Conservation (phyloP, 2,113 vertebrate species). For the Periophthalmus modestus region DNA sequence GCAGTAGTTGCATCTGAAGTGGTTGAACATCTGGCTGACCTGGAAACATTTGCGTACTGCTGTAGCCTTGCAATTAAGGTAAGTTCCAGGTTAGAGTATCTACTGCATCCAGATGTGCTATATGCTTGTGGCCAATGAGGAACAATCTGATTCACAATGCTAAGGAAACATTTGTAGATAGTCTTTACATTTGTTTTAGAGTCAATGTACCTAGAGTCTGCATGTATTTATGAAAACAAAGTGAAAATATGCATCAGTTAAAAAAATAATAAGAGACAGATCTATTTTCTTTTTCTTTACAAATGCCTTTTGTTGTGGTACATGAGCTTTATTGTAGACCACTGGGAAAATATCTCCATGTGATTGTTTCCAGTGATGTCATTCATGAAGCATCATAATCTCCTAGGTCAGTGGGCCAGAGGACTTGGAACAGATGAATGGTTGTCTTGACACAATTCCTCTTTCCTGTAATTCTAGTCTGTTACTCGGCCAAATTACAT, state of each 20-base stretch:
- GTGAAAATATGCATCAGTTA: too few species aligned
- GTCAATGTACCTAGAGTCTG: not conserved
- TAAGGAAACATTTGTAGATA: not conserved
- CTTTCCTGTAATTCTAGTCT: conserved; percentile 3
- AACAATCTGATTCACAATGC: not conserved
- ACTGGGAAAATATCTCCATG: conserved; percentile 11
- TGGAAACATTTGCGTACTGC: conserved; percentile 87
- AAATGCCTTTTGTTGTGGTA: conserved; percentile 13
- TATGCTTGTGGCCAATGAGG: conserved; percentile 23
- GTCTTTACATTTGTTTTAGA: not conserved
- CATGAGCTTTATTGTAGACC: conserved; percentile 1
- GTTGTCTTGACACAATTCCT: conserved; percentile 27
- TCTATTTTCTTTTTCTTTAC: not conserved
- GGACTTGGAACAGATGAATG: conserved; percentile 5
- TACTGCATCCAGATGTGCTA: conserved; percentile 22
- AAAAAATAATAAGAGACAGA: not conserved
- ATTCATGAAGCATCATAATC: conserved; percentile 37
- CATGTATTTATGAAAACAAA: too few species aligned
- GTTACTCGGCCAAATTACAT: not conserved
- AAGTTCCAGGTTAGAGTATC: conserved; percentile 21
- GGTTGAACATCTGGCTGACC: conserved; percentile 90
- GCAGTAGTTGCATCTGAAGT: conserved; percentile 95
- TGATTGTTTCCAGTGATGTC: conserved; percentile 22
- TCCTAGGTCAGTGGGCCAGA: conserved; percentile 45
- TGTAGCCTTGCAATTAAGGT: conserved; percentile 90